Evolutionary conservation across 2,113 vertebrate genomes (phyloP).

Genomic region (Cryptoleucopteryx plumbea): DNA sequence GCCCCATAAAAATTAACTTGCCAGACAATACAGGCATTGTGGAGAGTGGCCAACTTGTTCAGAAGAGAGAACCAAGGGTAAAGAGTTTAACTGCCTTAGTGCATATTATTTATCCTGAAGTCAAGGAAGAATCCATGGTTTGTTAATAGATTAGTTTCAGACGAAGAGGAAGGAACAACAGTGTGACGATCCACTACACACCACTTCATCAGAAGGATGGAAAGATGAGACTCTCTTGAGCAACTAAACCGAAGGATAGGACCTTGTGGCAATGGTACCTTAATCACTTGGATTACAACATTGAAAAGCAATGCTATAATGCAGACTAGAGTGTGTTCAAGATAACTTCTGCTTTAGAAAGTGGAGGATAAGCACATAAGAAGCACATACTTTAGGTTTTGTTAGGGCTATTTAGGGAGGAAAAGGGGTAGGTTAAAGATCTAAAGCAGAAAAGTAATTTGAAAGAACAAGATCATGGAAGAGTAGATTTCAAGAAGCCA

Average conservation of each 20-base stretch:
- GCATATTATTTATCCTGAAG: not conserved
- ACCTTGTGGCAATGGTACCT: not conserved
- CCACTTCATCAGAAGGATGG: not conserved
- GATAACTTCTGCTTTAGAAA: not conserved
- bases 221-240: not conserved
- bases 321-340: not conserved
- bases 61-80: not conserved
- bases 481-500: not conserved
- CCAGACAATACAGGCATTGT: not conserved
- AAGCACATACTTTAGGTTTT: not conserved
- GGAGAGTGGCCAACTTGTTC: not conserved
- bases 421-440: not conserved
- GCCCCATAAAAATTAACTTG: not conserved
- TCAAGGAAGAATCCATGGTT: not conserved
- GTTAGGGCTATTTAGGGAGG: not conserved
- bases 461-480: not conserved
- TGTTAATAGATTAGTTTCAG: not conserved
- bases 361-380: not conserved
- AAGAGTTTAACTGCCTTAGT: not conserved
- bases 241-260: not conserved
- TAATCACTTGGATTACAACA: not conserved
- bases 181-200: not conserved
- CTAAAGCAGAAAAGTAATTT: not conserved
- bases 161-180: not conserved
- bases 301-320: not conserved